Percentiles rank a stretch among this genome's conserved stretches.
phyloP scores from a whole-genome alignment of 2,888 invertebrate genomes.

The Tetramorium bicarinatum region DNA sequence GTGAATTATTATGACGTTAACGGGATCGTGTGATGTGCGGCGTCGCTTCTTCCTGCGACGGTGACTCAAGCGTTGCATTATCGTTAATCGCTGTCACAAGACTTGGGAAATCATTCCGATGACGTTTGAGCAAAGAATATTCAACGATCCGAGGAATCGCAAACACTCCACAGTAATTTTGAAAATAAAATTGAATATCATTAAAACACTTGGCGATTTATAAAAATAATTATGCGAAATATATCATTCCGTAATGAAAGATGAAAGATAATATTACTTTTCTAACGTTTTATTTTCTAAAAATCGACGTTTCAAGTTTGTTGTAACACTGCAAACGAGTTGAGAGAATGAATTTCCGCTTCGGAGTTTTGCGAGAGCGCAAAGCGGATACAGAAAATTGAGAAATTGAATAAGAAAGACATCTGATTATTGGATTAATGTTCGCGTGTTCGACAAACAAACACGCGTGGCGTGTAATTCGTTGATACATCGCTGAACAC shows the following conservation, averaged over 20 bases:
- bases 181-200: not conserved
- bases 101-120: slow-evolving; percentile 18
- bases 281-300: not conserved
- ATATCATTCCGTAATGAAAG: not conserved
- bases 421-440: slow-evolving; percentile 43
- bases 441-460: slow-evolving; percentile 50
- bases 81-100: slow-evolving; percentile 74
- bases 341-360: not conserved
- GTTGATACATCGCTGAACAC: slow-evolving; percentile 55
- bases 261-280: not conserved
- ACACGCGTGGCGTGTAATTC: slow-evolving; percentile 47
- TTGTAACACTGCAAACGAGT: not conserved
- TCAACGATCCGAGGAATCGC: not conserved
- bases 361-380: not conserved
- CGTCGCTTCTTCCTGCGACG: slow-evolving; percentile 52
- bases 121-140: slow-evolving; percentile 28
- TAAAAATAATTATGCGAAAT: not conserved
- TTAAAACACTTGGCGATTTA: not conserved
- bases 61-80: slow-evolving; percentile 55
- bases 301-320: not conserved
- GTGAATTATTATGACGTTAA: slow-evolving; percentile 81
- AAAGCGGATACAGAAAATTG: slow-evolving; percentile 25
- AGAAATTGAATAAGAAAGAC: slow-evolving; percentile 41
- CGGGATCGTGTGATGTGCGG: slow-evolving; percentile 51
- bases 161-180: not conserved